phyloP scores from a whole-genome alignment of 2,888 invertebrate species.

The Heliconius cydno region DNA sequence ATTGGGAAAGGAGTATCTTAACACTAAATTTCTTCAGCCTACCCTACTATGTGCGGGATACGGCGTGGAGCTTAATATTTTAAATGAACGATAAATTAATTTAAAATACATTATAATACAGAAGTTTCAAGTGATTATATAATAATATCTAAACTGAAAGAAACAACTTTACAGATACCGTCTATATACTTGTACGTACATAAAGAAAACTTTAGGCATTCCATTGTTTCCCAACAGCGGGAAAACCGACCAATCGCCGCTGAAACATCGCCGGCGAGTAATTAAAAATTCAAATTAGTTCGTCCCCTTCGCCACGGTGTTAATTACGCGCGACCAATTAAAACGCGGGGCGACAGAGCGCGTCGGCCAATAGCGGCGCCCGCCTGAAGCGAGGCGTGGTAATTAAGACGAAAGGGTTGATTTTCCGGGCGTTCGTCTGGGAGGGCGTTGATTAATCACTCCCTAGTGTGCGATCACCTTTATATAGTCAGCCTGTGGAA shows the following conservation, averaged over 20 bases:
- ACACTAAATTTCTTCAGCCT: too few relatives aligned
- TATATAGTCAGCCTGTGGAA: conserved; percentile 18
- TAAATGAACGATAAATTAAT: too few relatives aligned
- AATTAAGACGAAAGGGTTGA: conserved; percentile 83
- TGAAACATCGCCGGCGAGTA: conserved; percentile 58
- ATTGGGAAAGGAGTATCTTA: too few relatives aligned
- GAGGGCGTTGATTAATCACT: conserved; percentile 76
- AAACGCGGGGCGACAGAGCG: conserved; percentile 70
- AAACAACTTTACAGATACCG: too few relatives aligned
- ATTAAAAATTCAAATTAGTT: conserved; percentile 82
- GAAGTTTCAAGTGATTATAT: too few relatives aligned
- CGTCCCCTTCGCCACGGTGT: conserved; percentile 72
- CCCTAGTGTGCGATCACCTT: conserved; percentile 46
- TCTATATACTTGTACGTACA: not conserved
- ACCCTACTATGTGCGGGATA: too few relatives aligned
- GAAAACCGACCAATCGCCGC: conserved; percentile 67
- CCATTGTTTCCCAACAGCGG: conserved; percentile 59
- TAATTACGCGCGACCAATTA: conserved; percentile 82
- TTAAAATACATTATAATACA: too few relatives aligned
- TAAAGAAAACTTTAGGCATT: conserved; percentile 68
- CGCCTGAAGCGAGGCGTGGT: conserved; percentile 79
- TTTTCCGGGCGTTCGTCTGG: conserved; percentile 72
- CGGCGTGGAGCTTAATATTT: too few relatives aligned
- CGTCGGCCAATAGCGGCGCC: conserved; percentile 69
- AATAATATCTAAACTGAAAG: too few relatives aligned